Conservation (phyloP, 2,797 vertebrate species). For the Mico argentatus region DNA sequence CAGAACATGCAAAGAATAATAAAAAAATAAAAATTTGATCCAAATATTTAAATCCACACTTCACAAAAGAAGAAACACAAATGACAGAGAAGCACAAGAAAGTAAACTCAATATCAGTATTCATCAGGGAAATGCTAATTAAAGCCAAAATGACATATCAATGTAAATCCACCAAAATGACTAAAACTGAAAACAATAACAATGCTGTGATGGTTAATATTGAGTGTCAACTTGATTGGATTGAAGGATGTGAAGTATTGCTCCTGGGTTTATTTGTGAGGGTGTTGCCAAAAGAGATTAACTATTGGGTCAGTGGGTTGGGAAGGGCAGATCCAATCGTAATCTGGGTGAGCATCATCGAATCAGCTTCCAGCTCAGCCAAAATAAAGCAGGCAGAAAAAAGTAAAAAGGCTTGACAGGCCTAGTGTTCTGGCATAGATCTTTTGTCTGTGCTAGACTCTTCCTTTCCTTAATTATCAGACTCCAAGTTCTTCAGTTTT, state of each 20-base stretch:
- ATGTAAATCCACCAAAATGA: not conserved
- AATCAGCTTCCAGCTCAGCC: no score
- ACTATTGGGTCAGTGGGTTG: no score
- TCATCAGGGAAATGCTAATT: not conserved
- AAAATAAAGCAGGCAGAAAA: no score
- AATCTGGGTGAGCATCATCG: no score
- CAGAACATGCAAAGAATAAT: not conserved
- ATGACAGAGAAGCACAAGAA: not conserved
- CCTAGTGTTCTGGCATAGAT: not conserved
- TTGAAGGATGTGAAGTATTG: no score
- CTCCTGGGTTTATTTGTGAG: no score
- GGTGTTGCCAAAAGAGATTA: no score
- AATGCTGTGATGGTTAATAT: not conserved
- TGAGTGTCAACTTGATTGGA: no score
- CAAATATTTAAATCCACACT: not conserved
- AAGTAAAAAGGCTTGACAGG: not conserved
- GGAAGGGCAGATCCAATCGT: no score
- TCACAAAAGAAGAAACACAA: not conserved
- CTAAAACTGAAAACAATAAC: not conserved
- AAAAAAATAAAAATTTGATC: not conserved
- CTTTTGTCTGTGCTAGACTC: not conserved
- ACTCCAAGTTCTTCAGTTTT: not conserved
- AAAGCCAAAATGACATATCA: not conserved
- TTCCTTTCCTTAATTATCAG: not conserved
- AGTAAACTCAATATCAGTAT: not conserved